Evolutionary conservation across 2,113 vertebrate genomes (phyloP), one percentile per base, ranked within the genome.

Genomic region (Plecotus auritus): DNA sequence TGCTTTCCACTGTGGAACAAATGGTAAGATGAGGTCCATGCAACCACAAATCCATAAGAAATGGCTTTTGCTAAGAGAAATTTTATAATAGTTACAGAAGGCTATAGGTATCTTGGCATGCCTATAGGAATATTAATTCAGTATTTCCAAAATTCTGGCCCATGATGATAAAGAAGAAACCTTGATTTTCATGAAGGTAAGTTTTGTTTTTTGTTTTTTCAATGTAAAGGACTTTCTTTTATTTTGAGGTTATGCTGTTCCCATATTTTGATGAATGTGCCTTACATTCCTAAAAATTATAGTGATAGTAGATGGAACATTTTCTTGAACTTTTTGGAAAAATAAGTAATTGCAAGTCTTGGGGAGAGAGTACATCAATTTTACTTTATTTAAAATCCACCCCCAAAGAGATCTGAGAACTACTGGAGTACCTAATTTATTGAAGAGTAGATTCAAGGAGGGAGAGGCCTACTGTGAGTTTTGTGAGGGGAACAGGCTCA

Each of bases 1-100:
- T 61, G 37, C 72, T 90, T 61, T 66, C 69, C 82, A 32, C 51
- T 61, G 1, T 80, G 42, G 18, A 83, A 88, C 88, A 26, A 86
- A 45, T 37, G 49, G 28, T 61, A 86, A 32, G 40, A 78, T 23
- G n/a, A 70, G 40, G 30, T 94, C n/a, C 26, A 12, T 12, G 56
- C 12, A 76, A 66, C 30, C 64, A 90, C 70, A 73, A 70, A 61
- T 93, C 28, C 37, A 67, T 87, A 95, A 93, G n/a, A 92, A 93
- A 92, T 23, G 7, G 9, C 76, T 88, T 93, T 93, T 69, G 76
- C 76, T 85, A 72, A 73, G n/a, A 77, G 32, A 17, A 45, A 85
- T 86, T 84, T 61, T 76, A 84, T 37, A 78, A 89, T 88, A 49
- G n/a, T 70, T 78, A 23, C 9, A 49, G 54, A 80, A 90, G 22